These are phyloP conservation scores for Diabrotica balteata DNA, from an alignment of 2,888 invertebrate genomes.

Conservation along the genomic window DNA sequence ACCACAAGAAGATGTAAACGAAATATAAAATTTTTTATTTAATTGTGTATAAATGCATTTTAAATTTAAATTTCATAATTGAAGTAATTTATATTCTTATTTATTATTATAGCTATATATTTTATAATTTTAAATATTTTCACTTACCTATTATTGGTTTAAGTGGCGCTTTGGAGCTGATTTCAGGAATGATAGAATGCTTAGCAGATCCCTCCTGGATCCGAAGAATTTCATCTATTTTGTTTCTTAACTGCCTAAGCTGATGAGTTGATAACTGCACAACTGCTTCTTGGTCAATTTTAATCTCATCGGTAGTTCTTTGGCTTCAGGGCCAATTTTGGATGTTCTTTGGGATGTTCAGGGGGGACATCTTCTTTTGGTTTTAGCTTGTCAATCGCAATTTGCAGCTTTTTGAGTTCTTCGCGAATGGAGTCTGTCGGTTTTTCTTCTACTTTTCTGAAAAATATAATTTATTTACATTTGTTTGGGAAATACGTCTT, in stretches of 20 bases:
- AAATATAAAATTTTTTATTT: no score
- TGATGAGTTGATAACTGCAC: not conserved
- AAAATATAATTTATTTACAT: not conserved
- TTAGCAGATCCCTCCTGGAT: not conserved
- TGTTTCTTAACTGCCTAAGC: constrained; percentile 3
- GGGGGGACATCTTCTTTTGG: constrained; percentile 38
- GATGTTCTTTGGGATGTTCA: not conserved
- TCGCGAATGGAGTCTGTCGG: constrained; percentile 40
- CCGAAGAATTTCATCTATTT: constrained; percentile 6
- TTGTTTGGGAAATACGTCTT: not conserved
- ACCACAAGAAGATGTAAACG: no score
- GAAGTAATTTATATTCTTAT: no score
- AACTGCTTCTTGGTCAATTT: not conserved
- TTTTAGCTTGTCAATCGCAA: constrained; percentile 48
- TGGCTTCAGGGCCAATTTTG: not conserved
- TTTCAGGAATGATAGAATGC: not conserved
- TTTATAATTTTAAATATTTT: constrained; percentile 1
- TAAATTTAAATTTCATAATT: no score
- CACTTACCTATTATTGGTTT: not conserved
- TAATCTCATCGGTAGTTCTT: not conserved
- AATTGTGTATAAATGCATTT: no score
- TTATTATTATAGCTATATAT: no score
- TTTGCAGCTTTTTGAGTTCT: constrained; percentile 48
- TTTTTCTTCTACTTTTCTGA: constrained; percentile 34
- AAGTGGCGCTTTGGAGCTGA: not conserved